Evolutionary conservation across 2,113 vertebrate genomes (phyloP).

Genomic region (Laticauda laticaudata): DNA sequence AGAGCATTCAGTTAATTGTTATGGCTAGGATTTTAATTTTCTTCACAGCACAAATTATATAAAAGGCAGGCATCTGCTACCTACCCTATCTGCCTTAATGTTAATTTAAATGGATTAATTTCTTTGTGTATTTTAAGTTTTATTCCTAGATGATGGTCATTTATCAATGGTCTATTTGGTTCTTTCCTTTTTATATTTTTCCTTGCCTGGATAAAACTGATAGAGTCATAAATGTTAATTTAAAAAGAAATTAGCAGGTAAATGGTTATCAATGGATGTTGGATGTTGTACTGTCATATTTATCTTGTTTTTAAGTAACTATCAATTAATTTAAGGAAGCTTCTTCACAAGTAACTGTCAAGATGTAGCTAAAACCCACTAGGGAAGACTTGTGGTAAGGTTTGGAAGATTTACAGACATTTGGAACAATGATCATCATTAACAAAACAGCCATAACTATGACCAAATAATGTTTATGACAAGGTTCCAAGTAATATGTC

Average conservation of each 20-base stretch:
- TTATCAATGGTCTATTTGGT: slow-evolving; percentile 53
- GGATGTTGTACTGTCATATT: neutral
- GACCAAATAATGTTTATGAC: neutral
- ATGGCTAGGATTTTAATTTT: slow-evolving; percentile 66
- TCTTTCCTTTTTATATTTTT: slow-evolving; percentile 60
- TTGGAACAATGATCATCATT: neutral
- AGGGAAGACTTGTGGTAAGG: neutral
- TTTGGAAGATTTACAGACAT: neutral
- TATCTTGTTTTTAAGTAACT: neutral
- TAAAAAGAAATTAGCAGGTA: slow-evolving; percentile 46
- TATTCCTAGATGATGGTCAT: slow-evolving; percentile 43
- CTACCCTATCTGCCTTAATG: slow-evolving; percentile 60
- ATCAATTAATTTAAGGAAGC: neutral
- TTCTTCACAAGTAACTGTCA: neutral
- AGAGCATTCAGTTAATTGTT: slow-evolving; percentile 68
- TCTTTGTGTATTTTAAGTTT: slow-evolving; percentile 53
- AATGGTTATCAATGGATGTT: neutral
- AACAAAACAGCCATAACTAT: neutral
- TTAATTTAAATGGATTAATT: slow-evolving; percentile 72
- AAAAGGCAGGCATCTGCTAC: slow-evolving; percentile 64
- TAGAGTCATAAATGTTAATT: slow-evolving; percentile 44
- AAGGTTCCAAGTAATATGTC: no score
- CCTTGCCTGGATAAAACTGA: slow-evolving; percentile 40
- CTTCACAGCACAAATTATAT: slow-evolving; percentile 62
- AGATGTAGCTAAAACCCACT: neutral